Conservation (phyloP, 2,113 vertebrate species). For the Triplophysa siluroides region DNA sequence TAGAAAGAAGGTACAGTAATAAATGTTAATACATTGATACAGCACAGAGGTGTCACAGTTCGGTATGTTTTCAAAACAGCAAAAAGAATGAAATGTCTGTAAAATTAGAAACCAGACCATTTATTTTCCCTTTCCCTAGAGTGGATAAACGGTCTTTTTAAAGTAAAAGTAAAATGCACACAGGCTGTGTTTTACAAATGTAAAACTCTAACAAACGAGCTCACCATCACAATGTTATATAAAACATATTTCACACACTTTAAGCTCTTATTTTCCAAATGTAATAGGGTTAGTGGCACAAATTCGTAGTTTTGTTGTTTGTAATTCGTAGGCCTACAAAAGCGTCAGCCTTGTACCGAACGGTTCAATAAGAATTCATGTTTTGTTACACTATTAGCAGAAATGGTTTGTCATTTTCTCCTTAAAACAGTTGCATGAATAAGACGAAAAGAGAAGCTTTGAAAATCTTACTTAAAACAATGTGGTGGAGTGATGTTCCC, state of each 20-base stretch:
- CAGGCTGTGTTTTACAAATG: no score
- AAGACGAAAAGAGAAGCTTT: neutral
- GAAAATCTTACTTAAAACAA: constrained; percentile 10
- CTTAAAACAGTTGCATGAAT: neutral
- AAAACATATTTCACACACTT: neutral
- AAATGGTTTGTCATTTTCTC: neutral
- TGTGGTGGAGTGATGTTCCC: neutral
- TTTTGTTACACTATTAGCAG: no score
- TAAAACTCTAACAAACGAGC: no score
- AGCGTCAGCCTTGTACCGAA: no score
- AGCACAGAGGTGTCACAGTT: neutral
- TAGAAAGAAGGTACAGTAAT: neutral
- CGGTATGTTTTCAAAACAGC: neutral
- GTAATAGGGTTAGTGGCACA: neutral
- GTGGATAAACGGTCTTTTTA: no score
- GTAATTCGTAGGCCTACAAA: neutral
- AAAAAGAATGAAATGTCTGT: neutral
- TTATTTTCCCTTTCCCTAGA: no score
- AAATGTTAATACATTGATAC: neutral
- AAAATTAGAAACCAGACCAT: no score
- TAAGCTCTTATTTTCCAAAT: neutral
- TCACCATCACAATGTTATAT: neutral
- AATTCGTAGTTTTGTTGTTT: neutral
- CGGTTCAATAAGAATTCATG: no score
- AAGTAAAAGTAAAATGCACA: no score